phyloP scores from a whole-genome alignment of 2,113 vertebrate species.

The Carassius gibelio region DNA sequence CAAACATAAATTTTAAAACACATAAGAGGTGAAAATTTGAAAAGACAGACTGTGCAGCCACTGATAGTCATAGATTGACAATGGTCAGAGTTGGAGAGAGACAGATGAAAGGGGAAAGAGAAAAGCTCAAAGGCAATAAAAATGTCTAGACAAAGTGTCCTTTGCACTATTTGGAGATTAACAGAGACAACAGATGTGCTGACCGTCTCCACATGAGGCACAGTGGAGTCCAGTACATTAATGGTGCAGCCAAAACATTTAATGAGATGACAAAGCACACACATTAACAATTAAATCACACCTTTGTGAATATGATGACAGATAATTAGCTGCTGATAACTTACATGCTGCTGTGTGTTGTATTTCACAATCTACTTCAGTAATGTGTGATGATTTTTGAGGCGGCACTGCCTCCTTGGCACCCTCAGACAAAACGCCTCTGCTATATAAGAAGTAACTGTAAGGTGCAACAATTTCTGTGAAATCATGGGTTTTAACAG shows the following conservation, averaged over 20 bases:
- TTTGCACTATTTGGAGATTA: slow-evolving; percentile 20
- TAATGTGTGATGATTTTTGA: neutral
- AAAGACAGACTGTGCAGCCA: neutral
- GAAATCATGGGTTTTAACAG: slow-evolving; percentile 14
- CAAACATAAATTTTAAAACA: too few species aligned
- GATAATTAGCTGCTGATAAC: neutral
- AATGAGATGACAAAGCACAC: slow-evolving; percentile 13
- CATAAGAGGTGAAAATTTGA: too few species aligned
- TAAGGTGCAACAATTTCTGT: neutral
- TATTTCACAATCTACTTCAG: neutral
- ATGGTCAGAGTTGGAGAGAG: neutral
- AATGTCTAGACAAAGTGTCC: slow-evolving; percentile 28
- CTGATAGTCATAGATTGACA: neutral
- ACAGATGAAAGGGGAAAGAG: neutral
- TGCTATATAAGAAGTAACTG: neutral
- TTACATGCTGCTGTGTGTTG: neutral
- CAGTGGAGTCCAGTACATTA: slow-evolving; percentile 20
- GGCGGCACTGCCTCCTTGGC: neutral
- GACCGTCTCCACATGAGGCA: neutral
- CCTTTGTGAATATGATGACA: neutral
- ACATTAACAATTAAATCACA: slow-evolving; percentile 17
- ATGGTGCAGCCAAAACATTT: neutral
- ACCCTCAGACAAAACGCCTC: neutral
- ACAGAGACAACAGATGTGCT: slow-evolving; percentile 18
- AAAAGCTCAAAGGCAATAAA: neutral